Conservation (phyloP, 2,888 invertebrate genomes). For the Exephanes ischioxanthus region DNA sequence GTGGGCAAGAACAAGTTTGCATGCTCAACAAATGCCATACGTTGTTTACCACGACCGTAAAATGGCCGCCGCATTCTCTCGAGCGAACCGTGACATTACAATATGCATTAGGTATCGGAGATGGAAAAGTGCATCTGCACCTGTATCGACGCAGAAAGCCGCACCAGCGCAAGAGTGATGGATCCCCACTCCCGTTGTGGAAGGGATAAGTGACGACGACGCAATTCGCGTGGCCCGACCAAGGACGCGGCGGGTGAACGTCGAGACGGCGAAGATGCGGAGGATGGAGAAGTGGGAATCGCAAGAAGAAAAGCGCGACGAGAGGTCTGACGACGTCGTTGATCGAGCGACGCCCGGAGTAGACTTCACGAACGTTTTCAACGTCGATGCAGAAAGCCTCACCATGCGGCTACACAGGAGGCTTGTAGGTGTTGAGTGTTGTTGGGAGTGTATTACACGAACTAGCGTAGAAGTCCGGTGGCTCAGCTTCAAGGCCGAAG, state of each 20-base stretch:
- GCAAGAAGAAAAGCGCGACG: conserved; percentile 50
- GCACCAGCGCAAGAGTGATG: conserved; percentile 36
- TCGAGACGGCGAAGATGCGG: conserved; percentile 45
- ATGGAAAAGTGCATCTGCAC: conserved; percentile 25
- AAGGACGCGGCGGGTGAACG: conserved; percentile 47
- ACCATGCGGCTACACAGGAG: not conserved
- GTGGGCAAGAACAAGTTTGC: too few relatives aligned
- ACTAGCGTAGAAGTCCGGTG: conserved; percentile 44
- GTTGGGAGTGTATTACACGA: conserved; percentile 40
- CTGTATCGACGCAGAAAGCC: not conserved
- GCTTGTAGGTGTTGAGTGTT: conserved; percentile 31
- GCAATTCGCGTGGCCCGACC: conserved; percentile 53
- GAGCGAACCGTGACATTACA: not conserved
- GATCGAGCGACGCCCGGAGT: conserved; percentile 44
- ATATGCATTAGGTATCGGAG: conserved; percentile 33
- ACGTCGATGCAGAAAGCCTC: conserved; percentile 23
- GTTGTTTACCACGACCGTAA: too few relatives aligned
- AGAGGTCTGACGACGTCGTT: conserved; percentile 42
- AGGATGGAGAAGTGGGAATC: conserved; percentile 38
- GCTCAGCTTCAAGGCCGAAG: conserved; percentile 60
- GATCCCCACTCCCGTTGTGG: conserved; percentile 4
- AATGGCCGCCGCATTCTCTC: not conserved
- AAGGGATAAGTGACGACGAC: conserved; percentile 51
- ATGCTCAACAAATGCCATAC: too few relatives aligned
- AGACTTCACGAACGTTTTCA: conserved; percentile 43